Evolutionary conservation across 2,113 vertebrate species (phyloP).

Genomic region (Notarius lentiginosus): DNA sequence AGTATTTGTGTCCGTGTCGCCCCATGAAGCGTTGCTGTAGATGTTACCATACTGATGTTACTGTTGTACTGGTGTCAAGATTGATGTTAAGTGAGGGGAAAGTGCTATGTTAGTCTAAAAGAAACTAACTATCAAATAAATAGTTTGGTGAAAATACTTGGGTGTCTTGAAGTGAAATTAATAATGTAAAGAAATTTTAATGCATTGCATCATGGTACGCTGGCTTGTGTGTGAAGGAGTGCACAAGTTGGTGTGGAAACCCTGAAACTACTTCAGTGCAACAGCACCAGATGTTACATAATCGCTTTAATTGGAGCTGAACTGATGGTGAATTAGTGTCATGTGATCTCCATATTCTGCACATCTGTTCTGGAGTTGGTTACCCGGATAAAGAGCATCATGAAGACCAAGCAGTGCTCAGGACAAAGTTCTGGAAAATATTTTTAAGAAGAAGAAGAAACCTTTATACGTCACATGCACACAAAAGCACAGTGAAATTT

Average conservation of each 20-base stretch:
- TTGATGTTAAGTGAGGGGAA: conserved; percentile 42
- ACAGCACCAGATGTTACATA: no score
- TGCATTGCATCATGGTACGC: background rate
- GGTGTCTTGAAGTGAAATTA: background rate
- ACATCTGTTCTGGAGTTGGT: background rate
- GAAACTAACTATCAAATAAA: conserved; percentile 68
- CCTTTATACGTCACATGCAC: no score
- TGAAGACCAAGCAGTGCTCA: background rate
- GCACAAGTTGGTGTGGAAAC: background rate
- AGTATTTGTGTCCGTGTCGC: conserved; percentile 72
- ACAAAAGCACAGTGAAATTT: no score
- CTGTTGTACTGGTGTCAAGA: conserved; percentile 55
- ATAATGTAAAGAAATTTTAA: no score
- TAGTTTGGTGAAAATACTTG: conserved; percentile 44
- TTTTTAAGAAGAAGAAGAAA: no score
- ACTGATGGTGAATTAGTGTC: no score
- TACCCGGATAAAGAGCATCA: background rate
- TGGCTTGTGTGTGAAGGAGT: background rate
- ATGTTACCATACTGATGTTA: conserved; percentile 57
- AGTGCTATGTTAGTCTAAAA: conserved; percentile 63
- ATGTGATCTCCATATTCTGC: no score
- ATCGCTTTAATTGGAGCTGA: background rate
- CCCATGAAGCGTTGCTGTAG: conserved; percentile 50
- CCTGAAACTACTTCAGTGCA: background rate
- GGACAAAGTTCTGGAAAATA: background rate